Evolutionary conservation across 2,888 invertebrate species (phyloP).

Genomic region (Drosophila yooni): DNA sequence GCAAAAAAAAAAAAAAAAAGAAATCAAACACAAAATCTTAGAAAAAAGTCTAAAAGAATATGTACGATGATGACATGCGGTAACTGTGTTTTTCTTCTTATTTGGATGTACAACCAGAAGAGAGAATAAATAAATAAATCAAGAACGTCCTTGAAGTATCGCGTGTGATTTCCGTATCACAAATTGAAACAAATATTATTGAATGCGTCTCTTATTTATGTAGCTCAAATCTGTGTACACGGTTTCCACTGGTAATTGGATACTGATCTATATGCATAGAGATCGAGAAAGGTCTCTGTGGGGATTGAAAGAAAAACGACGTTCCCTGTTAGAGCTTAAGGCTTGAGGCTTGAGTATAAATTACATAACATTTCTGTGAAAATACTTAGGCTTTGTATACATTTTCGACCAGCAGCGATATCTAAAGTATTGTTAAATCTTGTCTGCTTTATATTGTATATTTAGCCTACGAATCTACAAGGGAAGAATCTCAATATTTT

Average conservation of each 20-base stretch:
- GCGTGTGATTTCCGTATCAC: constrained; percentile 83
- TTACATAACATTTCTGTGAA: background rate
- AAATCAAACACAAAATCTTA: constrained; percentile 27
- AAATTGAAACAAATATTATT: constrained; percentile 50
- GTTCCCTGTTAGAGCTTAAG: background rate
- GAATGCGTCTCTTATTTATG: constrained; percentile 25
- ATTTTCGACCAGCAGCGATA: background rate
- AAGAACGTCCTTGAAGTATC: constrained; percentile 83
- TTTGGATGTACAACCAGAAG: constrained; percentile 27
- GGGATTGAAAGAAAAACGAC: background rate
- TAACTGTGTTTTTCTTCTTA: constrained; percentile 36
- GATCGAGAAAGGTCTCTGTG: too few relatives aligned
- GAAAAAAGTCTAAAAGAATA: constrained; percentile 21
- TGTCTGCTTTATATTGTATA: background rate
- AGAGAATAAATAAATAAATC: constrained; percentile 77
- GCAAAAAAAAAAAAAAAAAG: constrained; percentile 36
- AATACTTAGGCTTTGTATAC: background rate
- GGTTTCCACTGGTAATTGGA: background rate
- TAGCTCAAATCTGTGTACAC: background rate
- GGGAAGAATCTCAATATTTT: background rate
- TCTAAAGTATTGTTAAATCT: background rate
- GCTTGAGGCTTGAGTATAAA: background rate
- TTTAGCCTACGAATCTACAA: too few relatives aligned
- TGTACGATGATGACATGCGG: constrained; percentile 59
- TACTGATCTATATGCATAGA: background rate